Evolutionary conservation across 1,140 invertebrate genomes (phyloP).

Genomic region (Zaprionus africanus): DNA sequence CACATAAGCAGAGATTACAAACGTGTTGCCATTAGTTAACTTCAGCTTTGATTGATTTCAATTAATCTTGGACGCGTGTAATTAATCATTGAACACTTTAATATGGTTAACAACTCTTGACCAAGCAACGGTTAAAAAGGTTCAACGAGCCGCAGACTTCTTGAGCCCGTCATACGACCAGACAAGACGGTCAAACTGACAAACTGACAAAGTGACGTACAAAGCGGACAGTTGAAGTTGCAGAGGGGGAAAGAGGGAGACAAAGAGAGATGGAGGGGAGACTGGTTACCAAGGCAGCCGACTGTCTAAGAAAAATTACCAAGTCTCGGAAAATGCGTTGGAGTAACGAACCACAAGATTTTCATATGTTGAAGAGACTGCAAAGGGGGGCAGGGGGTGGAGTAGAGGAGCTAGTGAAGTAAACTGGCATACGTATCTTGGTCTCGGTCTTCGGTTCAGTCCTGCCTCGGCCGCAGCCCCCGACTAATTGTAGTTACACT

Average conservation of each 20-base stretch:
- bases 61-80: constrained; percentile 84
- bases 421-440: constrained; percentile 22
- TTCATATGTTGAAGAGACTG: constrained; percentile 42
- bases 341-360: constrained; percentile 72
- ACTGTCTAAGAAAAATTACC: constrained; percentile 71
- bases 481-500: constrained; percentile 79
- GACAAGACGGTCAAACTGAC: constrained; percentile 55
- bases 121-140: constrained; percentile 84
- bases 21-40: constrained; percentile 84
- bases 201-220: constrained; percentile 68
- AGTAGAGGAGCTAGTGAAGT: neutral
- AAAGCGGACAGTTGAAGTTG: constrained; percentile 26
- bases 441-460: constrained; percentile 12
- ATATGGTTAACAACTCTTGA: constrained; percentile 84
- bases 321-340: constrained; percentile 80
- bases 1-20: constrained; percentile 67
- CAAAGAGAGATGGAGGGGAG: neutral
- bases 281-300: constrained; percentile 66
- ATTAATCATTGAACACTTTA: constrained; percentile 85
- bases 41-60: constrained; percentile 85
- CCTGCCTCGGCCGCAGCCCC: constrained; percentile 44
- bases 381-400: neutral
- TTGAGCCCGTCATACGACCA: constrained; percentile 35
- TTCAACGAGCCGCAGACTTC: constrained; percentile 73
- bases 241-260: neutral